Evolutionary conservation across 2,797 vertebrate species (phyloP), one percentile per base, ranked within the genome.

Genomic region (Cyclopterus lumpus): DNA sequence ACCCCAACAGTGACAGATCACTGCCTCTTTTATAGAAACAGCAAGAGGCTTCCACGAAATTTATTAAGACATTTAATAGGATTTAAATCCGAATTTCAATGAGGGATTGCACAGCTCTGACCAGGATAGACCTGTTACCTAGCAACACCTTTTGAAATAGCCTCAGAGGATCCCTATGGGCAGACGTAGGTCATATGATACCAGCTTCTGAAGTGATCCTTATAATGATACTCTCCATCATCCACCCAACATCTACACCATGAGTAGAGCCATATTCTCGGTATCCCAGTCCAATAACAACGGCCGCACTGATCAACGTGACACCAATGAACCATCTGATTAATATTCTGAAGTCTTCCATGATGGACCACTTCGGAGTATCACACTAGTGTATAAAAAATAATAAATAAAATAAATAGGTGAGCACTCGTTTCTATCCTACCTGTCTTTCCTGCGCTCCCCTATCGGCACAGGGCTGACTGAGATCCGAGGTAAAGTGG

Each of bases 361-460:
- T 6, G 12, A 55, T 7, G 18, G 15, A 10, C 16, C 12, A 53
- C 20, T 36, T 58, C 11, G 4, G 61, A 16, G 16, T 26, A 2
- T 59, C 36, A 24, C 46, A 38, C 4, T 5, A 32, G 5, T 22
- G 22, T 44, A 63, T 55, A 40, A 40, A 28, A 28, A 28, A 28
- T 28, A 26, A 28, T 28, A 51, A 6, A 54, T 15, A 18, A 16
- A 16, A 16, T 8, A 6, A 6, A 30, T 40, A 28, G 49, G 1
- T 1, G 15, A 65, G 28, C 5, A 66, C 9, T 49, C 6, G 1
- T 63, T 60, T 70, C 15, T 11, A 20, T 55, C 79, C 3, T 95
- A 99, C 97, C 97, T 96, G 95, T 99, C 97, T 94, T 99, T 99
- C 85, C 96, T 95, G 74, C 95, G 94, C 73, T 98, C 97, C 82